These are phyloP conservation scores for Sipha flava DNA, from an alignment of 1,140 invertebrate species.

Conservation along the genomic window DNA sequence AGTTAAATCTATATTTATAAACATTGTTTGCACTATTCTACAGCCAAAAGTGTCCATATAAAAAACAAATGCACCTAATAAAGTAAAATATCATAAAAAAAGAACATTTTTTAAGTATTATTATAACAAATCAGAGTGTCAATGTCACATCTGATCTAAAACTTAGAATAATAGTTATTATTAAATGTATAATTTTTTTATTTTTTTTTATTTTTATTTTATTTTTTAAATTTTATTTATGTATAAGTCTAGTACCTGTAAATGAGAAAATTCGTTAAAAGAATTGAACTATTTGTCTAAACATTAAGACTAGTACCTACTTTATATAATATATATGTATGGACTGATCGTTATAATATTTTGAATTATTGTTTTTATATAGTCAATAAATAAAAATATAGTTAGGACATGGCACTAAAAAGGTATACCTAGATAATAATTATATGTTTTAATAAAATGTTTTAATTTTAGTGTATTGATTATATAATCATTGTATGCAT, in stretches of 20 bases:
- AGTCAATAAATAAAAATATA: background rate
- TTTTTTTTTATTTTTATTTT: background rate
- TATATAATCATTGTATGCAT: background rate
- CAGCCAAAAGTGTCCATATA: background rate
- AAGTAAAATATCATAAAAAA: slow-evolving; percentile 3
- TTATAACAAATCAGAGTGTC: background rate
- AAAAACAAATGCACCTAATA: background rate
- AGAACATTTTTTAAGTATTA: background rate
- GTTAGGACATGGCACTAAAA: background rate
- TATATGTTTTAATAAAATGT: background rate
- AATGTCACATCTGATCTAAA: background rate
- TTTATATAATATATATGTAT: background rate
- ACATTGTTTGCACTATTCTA: background rate
- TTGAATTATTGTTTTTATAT: background rate
- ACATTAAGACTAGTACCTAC: background rate
- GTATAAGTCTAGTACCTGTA: slow-evolving; percentile 16
- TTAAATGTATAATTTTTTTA: background rate
- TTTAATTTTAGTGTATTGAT: background rate
- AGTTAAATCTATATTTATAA: slow-evolving; percentile 2
- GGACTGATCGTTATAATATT: background rate
- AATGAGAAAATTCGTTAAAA: slow-evolving; percentile 17
- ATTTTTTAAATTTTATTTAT: background rate
- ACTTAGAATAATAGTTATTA: background rate
- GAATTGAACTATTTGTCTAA: background rate
- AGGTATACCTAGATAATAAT: background rate